phyloP scores from a whole-genome alignment of 2,888 invertebrate species.

The Orthosia gothica region DNA sequence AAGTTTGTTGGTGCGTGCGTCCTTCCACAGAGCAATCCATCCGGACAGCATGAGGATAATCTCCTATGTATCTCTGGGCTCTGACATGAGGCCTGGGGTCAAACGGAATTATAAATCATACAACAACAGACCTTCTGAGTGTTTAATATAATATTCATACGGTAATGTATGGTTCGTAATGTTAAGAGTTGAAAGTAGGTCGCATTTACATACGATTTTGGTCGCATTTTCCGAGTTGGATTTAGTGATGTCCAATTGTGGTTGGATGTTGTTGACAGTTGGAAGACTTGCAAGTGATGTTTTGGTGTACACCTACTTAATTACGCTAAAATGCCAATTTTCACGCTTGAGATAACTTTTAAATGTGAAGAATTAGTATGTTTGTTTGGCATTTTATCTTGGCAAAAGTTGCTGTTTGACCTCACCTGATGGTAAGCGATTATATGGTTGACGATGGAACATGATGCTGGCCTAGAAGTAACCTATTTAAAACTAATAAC shows the following conservation, averaged over 20 bases:
- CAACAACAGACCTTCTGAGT: constrained; percentile 69
- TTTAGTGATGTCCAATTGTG: constrained; percentile 34
- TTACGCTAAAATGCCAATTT: no score
- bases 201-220: constrained; percentile 72
- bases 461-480: no score
- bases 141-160: constrained; percentile 77
- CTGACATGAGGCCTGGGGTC: constrained; percentile 65
- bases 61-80: constrained; percentile 61
- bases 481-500: no score
- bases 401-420: no score
- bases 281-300: not conserved
- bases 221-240: constrained; percentile 2
- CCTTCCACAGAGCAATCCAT: constrained; percentile 55
- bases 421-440: no score
- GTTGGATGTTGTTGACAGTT: not conserved
- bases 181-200: constrained; percentile 74
- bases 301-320: not conserved
- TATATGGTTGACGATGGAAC: no score
- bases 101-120: constrained; percentile 83
- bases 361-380: no score
- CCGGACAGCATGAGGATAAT: constrained; percentile 52
- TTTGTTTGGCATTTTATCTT: no score
- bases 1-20: constrained; percentile 37
- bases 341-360: no score
- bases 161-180: constrained; percentile 70